Base-by-base conservation (phyloP, 2,113 vertebrate species). In the Sisor rabdophorus region DNA sequence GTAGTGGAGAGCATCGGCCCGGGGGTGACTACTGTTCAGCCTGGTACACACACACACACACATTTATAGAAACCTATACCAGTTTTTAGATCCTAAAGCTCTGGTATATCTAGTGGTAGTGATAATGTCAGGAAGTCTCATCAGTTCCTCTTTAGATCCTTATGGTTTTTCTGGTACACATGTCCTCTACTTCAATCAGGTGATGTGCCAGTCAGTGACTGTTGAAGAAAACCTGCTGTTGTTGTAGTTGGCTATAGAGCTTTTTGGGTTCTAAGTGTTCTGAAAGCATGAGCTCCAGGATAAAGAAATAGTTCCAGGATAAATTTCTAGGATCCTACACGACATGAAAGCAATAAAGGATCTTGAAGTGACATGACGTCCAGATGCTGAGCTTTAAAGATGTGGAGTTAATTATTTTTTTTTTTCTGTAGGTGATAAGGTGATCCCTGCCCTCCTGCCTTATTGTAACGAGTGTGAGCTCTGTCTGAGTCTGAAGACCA, bases 11-110 rank as follows among this genome's bases (percentile, higher is more conserved):
- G 92, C 16, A 80, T 87, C 67, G 94, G 94, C 0, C 87, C 93
- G 74, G 93, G 92, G 79, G 93, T 95, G 67, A 93, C 91, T 12
- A 90, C 83, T 78, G 79, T 95, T 59, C 92, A 93, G 74, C 87
- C 91, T 2, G 94, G 94, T 95, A 76, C 36, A 44, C 36, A 65
- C 36, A 44, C 36, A 65, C 61, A 65, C 61, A 40, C 11, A 76
- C 17, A 7, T 10, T 9, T 10, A 7, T 10, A 10, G 6, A 4
- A 6, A 24, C 17, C 1, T 11, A 16, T 16, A 36, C 19, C 10
- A 44, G 40, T 44, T 44, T 44, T 10, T 36, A 6, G 32, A 55
- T 55, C 9, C 54, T 24, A 2, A n/a, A 24, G 6, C 54, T 22
- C 11, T 58, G 55, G 26, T 5, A 26, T 30, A 30, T 60, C 30